Conservation (phyloP, 2,113 vertebrate species). For the mouse (Mus musculus) region DNA sequence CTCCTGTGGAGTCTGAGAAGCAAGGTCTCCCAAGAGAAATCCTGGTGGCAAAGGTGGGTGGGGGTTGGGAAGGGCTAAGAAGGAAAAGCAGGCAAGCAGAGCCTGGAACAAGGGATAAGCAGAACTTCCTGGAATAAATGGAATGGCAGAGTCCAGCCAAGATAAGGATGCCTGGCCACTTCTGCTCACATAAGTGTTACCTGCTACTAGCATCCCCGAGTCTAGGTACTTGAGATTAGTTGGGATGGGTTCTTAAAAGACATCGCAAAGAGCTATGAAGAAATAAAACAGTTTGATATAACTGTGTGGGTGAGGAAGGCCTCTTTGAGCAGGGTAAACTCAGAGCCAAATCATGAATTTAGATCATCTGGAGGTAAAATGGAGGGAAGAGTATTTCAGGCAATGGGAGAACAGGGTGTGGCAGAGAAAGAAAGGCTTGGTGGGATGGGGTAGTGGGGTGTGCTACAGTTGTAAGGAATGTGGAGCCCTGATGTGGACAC, state of each 20-base stretch:
- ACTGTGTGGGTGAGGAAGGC: neutral
- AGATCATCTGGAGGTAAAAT: neutral
- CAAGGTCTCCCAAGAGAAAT: neutral
- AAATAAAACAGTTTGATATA: neutral
- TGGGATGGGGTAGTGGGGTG: neutral
- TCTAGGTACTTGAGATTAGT: neutral
- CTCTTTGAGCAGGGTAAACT: neutral
- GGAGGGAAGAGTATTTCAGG: neutral
- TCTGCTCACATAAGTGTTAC: neutral
- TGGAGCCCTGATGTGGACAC: neutral
- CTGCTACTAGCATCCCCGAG: neutral
- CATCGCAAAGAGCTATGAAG: neutral
- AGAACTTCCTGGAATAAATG: neutral
- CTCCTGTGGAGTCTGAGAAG: constrained; percentile 40
- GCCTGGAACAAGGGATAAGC: neutral
- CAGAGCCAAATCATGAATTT: neutral
- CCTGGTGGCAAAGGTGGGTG: neutral
- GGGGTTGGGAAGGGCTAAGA: too few species aligned
- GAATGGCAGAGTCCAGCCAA: neutral
- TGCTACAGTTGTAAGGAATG: rapidly evolving
- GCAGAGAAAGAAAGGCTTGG: neutral
- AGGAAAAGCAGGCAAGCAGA: neutral
- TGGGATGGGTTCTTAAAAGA: neutral
- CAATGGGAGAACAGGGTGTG: neutral
- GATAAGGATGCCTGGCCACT: neutral